Evolutionary conservation across 2,888 invertebrate species (phyloP).

Genomic region (Odontothrips loti): DNA sequence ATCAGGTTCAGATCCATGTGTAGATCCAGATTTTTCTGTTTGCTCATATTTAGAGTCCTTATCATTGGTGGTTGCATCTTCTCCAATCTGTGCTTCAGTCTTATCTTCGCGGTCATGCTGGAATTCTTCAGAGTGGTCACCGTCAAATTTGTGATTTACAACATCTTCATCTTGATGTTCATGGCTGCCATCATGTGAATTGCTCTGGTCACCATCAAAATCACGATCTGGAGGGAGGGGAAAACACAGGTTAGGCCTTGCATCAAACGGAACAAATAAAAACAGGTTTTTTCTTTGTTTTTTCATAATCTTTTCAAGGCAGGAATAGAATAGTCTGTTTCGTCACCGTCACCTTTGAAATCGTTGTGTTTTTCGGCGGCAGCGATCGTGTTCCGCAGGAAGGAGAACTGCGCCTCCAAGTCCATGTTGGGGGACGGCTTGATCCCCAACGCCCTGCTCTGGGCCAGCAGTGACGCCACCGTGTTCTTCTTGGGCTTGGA

Average conservation of each 20-base stretch:
- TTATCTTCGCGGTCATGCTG: neutral
- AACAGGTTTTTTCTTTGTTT: too few species aligned
- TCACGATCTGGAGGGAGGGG: neutral
- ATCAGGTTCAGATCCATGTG: neutral
- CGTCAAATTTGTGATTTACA: constrained; percentile 15
- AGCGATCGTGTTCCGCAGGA: constrained; percentile 57
- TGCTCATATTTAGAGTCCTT: neutral
- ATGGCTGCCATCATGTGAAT: constrained; percentile 31
- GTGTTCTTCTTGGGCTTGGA: constrained; percentile 91
- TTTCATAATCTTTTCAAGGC: neutral
- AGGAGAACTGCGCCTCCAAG: constrained; percentile 48
- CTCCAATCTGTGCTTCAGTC: neutral
- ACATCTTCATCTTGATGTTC: constrained; percentile 30
- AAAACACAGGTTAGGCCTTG: neutral
- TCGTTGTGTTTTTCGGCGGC: constrained; percentile 59
- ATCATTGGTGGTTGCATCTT: neutral
- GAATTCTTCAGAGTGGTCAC: neutral
- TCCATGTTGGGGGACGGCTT: constrained; percentile 36
- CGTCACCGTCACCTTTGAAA: constrained; percentile 38
- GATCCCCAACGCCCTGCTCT: constrained; percentile 72
- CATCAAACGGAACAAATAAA: neutral
- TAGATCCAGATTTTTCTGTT: neutral
- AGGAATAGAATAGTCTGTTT: neutral
- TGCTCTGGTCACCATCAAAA: constrained; percentile 29
- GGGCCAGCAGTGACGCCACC: constrained; percentile 80